These are phyloP conservation scores for Leucoma salicis DNA, from an alignment of 2,888 invertebrate species.

Conservation along the genomic window DNA sequence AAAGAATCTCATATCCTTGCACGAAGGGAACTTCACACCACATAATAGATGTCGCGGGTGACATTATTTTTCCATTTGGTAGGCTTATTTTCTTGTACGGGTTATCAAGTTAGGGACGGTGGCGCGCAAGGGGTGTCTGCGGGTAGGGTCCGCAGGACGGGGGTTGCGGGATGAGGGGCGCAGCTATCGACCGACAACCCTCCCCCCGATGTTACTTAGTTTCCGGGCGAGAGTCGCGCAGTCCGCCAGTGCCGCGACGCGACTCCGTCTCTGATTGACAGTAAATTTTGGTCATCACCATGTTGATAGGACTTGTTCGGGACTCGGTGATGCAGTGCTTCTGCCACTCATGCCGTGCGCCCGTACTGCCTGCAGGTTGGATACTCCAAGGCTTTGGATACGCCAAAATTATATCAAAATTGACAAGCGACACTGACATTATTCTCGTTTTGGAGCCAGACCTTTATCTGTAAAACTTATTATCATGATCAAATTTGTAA, in stretches of 20 bases:
- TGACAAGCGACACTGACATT: conserved; percentile 51
- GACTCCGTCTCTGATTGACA: conserved; percentile 75
- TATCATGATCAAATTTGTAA: not conserved
- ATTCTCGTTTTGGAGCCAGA: conserved; percentile 58
- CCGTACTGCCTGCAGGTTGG: conserved; percentile 89
- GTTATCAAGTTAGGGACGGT: conserved; percentile 78
- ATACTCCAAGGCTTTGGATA: conserved; percentile 25
- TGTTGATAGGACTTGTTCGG: conserved; percentile 95
- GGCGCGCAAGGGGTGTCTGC: conserved; percentile 60
- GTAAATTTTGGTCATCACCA: conserved; percentile 78
- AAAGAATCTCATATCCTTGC: conserved; percentile 25
- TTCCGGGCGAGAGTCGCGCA: conserved; percentile 84
- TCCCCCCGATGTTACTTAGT: conserved; percentile 80
- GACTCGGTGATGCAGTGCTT: conserved; percentile 97
- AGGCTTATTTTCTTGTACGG: conserved; percentile 78
- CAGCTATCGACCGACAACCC: conserved; percentile 83
- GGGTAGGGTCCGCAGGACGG: conserved; percentile 74
- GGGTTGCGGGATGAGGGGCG: conserved; percentile 64
- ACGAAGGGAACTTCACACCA: conserved; percentile 40
- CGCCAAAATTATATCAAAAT: conserved; percentile 28
- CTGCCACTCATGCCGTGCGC: conserved; percentile 95
- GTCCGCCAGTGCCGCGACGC: conserved; percentile 80
- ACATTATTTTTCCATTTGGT: conserved; percentile 79
- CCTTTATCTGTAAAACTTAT: conserved; percentile 1
- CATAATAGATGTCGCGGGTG: conserved; percentile 61